Conservation (phyloP, 2,888 invertebrate species). For the Drosophila nigricruria region DNA sequence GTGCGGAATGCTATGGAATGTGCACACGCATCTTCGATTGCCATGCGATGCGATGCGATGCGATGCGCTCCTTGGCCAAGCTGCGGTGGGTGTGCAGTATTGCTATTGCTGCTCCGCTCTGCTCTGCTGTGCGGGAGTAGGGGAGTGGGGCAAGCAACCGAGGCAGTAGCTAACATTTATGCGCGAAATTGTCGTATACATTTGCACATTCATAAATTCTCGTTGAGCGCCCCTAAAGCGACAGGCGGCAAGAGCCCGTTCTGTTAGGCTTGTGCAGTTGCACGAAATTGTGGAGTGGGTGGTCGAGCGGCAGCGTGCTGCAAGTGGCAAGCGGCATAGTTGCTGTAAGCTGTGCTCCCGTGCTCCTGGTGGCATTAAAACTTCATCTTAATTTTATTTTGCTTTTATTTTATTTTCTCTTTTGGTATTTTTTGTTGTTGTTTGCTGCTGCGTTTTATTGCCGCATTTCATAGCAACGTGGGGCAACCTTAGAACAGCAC, state of each 20-base stretch:
- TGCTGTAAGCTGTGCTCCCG: conserved; percentile 36
- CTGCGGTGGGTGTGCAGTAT: conserved; percentile 41
- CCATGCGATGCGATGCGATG: conserved; percentile 47
- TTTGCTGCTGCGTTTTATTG: conserved; percentile 61
- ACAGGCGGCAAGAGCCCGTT: conserved; percentile 60
- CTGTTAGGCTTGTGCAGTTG: background rate
- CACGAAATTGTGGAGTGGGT: conserved; percentile 7
- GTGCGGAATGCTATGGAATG: conserved; percentile 73
- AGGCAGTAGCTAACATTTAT: conserved; percentile 76
- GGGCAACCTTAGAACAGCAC: conserved; percentile 76
- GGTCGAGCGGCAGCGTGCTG: conserved; percentile 4
- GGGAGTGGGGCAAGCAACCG: conserved; percentile 5
- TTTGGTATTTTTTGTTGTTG: conserved; percentile 2
- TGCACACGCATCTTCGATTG: conserved; percentile 78
- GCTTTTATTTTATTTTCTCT: conserved; percentile 21
- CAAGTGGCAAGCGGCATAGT: conserved; percentile 33
- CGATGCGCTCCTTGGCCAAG: conserved; percentile 1
- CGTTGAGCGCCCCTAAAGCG: conserved; percentile 78
- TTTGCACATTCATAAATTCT: conserved; percentile 81
- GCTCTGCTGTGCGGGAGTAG: no score
- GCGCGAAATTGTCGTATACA: conserved; percentile 81
- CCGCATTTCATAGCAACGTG: conserved; percentile 66
- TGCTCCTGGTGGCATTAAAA: conserved; percentile 65
- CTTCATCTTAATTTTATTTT: conserved; percentile 70
- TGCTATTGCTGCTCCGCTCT: conserved; percentile 1